Base-by-base conservation (phyloP, 2,888 invertebrate species). In the Eueremaeus valkanovi region DNA sequence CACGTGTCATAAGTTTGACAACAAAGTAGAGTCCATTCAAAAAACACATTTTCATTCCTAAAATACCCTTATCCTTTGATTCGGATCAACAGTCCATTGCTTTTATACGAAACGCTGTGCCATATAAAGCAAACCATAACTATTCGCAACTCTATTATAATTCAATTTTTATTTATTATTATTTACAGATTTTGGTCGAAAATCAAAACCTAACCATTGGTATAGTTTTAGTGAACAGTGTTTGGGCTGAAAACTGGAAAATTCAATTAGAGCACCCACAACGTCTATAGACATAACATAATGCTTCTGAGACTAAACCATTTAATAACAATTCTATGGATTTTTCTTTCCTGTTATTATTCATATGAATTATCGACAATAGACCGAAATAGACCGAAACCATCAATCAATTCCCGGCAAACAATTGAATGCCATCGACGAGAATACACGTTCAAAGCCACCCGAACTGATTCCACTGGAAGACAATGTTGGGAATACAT, bases 401-500 rank as follows among this genome's bases (percentile, higher is more conserved):
- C 63, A 63, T 16, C 9, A 31, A 63, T 63, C 11, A 63, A 84
- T 78, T 83, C 84, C 5, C 84, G 85, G 0, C 81, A 82, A 3
- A 88, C 88, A 1, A 82, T 89, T n/a, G 87, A 88, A 75, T 92
- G 92, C 80, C 88, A 89, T 81, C 86, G 88, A 49, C 85, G 89
- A 3, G 82, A 88, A 42, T 89, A 90, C 82, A 87, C 88, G 0
- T 89, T 89, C 79, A 86, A 86, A 68, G 90, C 90, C 0, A 79
- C 80, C 9, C 89, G 89, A 80, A 83, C 84, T 0, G 89, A 90
- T 80, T 85, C 85, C 33, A 85, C 85, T 36, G 90, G 91, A 0
- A 86, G 87, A 18, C 87, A 87, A 76, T 92, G 92, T 82, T 90
- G 90, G 89, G 92, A 91, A 81, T 85, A 86, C 73, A 87, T 92